Conservation (phyloP, 2,113 vertebrate species). For the Diadophis punctatus region DNA sequence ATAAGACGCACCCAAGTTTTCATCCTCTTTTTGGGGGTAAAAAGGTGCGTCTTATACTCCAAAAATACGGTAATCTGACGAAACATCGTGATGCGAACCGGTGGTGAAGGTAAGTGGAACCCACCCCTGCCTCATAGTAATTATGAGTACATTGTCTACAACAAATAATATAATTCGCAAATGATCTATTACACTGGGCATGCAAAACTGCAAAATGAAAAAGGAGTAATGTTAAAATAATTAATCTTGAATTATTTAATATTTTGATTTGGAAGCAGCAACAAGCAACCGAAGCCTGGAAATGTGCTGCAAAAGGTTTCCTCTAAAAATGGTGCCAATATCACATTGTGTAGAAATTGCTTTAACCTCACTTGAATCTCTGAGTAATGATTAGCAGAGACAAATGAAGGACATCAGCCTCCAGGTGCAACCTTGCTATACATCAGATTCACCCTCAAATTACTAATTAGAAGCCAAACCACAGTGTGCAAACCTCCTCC, state of each 20-base stretch:
- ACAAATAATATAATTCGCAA: neutral
- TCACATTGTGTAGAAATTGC: neutral
- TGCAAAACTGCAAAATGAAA: neutral
- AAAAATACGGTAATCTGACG: too few species aligned
- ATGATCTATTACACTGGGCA: neutral
- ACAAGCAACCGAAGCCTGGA: neutral
- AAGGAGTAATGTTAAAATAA: neutral
- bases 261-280: neutral
- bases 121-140: too few species aligned
- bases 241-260: neutral
- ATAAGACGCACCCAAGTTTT: too few species aligned
- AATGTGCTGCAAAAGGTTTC: neutral
- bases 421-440: constrained; percentile 5
- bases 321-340: neutral
- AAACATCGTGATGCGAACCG: too few species aligned
- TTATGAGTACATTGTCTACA: too few species aligned
- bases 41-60: too few species aligned
- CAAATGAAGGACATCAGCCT: constrained; percentile 24
- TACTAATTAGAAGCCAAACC: constrained; percentile 9
- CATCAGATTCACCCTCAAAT: constrained; percentile 5
- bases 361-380: neutral
- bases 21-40: too few species aligned
- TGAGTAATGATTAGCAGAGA: constrained; percentile 20
- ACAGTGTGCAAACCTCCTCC: neutral
- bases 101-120: too few species aligned